Evolutionary conservation across 2,888 invertebrate genomes (phyloP).

Genomic region (Dastarcus helophoroides): DNA sequence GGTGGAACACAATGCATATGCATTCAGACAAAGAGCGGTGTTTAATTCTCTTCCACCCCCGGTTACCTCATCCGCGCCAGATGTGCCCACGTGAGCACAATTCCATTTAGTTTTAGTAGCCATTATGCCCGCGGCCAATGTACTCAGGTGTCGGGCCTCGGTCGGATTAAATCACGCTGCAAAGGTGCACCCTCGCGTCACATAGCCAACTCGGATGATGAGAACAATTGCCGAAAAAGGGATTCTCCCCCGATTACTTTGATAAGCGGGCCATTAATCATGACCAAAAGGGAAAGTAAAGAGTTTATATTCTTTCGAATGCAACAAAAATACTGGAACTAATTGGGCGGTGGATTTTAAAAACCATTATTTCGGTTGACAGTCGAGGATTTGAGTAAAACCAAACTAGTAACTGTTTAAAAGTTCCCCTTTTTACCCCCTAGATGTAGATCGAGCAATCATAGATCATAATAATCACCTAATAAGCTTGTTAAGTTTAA

Average conservation of each 20-base stretch:
- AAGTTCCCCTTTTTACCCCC: too few species aligned
- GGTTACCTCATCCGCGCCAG: constrained; percentile 31
- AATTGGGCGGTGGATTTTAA: too few species aligned
- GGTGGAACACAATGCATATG: constrained; percentile 37
- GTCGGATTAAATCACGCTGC: constrained; percentile 38
- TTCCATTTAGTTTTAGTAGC: constrained; percentile 38
- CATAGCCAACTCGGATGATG: constrained; percentile 23
- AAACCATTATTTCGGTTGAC: too few species aligned
- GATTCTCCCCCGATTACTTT: constrained; percentile 34
- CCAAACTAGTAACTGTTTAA: too few species aligned
- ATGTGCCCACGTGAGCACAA: constrained; percentile 35
- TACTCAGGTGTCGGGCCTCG: constrained; percentile 39
- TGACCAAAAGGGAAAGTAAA: constrained; percentile 11
- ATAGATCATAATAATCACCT: too few species aligned
- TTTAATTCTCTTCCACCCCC: constrained; percentile 30
- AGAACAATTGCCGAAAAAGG: constrained; percentile 28
- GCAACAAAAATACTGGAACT: constrained; percentile 2
- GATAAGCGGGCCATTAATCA: constrained; percentile 37
- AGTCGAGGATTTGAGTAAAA: too few species aligned
- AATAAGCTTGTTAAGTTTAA: too few species aligned
- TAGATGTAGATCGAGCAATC: too few species aligned
- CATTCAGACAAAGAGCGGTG: constrained; percentile 35
- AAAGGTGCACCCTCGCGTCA: constrained; percentile 24
- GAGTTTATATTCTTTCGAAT: background rate
- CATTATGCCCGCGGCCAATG: constrained; percentile 36